Conservation (phyloP, 2,797 vertebrate species). For the Sebastes matsubarae region DNA sequence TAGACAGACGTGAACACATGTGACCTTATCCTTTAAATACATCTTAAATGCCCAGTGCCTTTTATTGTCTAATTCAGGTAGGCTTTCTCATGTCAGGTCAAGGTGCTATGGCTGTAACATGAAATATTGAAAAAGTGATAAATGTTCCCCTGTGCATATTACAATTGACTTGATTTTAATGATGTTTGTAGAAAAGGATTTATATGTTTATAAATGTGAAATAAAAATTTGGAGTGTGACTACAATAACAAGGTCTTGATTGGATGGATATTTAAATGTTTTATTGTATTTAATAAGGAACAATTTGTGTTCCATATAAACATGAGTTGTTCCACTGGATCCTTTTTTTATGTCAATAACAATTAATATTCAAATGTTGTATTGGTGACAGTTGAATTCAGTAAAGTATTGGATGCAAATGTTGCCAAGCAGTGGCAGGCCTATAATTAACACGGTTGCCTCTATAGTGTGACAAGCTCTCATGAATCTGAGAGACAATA, state of each 20-base stretch:
- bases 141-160: neutral
- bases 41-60: neutral
- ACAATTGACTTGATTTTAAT: constrained; percentile 2
- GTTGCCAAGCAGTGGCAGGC: neutral
- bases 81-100: constrained; percentile 1
- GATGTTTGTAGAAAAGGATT: constrained; percentile 10
- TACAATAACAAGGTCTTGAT: constrained; percentile 22
- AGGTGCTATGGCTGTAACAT: constrained; percentile 11
- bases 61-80: constrained; percentile 8
- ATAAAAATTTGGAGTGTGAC: constrained; percentile 21
- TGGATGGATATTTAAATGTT: neutral
- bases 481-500: constrained; percentile 30
- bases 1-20: neutral
- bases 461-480: constrained; percentile 1
- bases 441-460: neutral
- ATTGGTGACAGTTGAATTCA: neutral
- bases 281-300: constrained; percentile 6
- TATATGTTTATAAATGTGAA: constrained; percentile 2
- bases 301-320: neutral
- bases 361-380: constrained; percentile 8
- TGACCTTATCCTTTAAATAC: neutral
- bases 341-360: constrained; percentile 12
- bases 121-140: constrained; percentile 2
- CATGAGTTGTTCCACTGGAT: neutral
- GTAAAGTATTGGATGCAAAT: constrained; percentile 5